phyloP scores from a whole-genome alignment of 2,888 invertebrate genomes.

The Nomada ruficornis region DNA sequence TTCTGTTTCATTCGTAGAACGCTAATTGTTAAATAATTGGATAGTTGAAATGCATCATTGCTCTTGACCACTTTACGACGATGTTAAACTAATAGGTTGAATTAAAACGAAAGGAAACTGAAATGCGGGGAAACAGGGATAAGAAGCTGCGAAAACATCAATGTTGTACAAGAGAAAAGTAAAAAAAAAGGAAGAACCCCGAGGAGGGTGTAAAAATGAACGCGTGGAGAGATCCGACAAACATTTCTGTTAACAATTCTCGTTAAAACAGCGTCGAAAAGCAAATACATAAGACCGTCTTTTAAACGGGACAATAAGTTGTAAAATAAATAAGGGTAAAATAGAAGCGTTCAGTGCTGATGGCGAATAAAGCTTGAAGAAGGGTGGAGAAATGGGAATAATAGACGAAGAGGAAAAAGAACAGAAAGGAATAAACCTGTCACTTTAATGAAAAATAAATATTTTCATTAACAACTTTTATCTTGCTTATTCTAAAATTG shows the following conservation, averaged over 20 bases:
- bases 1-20: background rate
- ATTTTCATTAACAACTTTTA: too few species aligned
- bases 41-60: too few species aligned
- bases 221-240: slow-evolving; percentile 15
- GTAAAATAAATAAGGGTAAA: slow-evolving; percentile 29
- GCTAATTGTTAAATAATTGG: background rate
- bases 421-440: background rate
- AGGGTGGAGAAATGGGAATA: background rate
- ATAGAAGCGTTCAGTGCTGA: slow-evolving; percentile 1
- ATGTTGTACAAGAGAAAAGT: background rate
- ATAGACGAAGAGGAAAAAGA: background rate
- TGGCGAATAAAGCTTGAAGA: background rate
- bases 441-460: background rate
- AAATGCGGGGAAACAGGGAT: background rate
- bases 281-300: slow-evolving; percentile 1
- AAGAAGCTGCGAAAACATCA: background rate
- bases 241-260: slow-evolving; percentile 34
- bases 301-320: slow-evolving; percentile 1
- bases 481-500: too few species aligned
- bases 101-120: background rate
- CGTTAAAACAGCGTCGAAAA: slow-evolving; percentile 14
- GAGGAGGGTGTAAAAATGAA: slow-evolving; percentile 16
- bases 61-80: too few species aligned
- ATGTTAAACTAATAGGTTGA: background rate
- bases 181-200: slow-evolving; percentile 4